phyloP scores from a whole-genome alignment of 1,140 invertebrate species.

The Papilio glaucus region DNA sequence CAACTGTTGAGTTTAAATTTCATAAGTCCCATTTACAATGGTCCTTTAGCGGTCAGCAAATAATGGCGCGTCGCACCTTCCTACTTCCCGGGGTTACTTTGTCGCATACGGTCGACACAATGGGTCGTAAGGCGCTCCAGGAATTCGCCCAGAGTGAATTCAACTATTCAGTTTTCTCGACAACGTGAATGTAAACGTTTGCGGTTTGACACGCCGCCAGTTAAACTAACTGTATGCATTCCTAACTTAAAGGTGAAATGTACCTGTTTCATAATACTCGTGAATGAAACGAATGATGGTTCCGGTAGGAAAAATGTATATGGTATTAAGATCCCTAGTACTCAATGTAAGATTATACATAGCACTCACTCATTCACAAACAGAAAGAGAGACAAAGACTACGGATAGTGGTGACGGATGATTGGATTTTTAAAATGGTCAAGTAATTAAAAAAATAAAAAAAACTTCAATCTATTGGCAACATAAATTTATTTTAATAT shows the following conservation, averaged over 20 bases:
- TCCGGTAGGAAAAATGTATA: not conserved
- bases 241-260: conserved; percentile 1
- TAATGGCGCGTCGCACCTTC: conserved; percentile 37
- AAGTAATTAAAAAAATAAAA: too few relatives aligned
- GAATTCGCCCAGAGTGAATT: conserved; percentile 71
- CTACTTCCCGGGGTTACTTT: conserved; percentile 54
- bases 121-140: conserved; percentile 66
- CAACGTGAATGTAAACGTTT: conserved; percentile 52
- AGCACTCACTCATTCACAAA: too few relatives aligned
- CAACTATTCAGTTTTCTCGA: conserved; percentile 71
- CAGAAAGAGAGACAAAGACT: too few relatives aligned
- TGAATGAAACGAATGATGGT: not conserved
- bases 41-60: conserved; percentile 30
- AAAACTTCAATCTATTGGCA: too few relatives aligned
- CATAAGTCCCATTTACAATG: conserved; percentile 37
- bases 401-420: too few relatives aligned
- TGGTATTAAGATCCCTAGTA: not conserved
- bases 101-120: conserved; percentile 62
- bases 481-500: too few relatives aligned
- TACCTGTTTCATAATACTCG: not conserved
- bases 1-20: conserved; percentile 29
- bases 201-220: conserved; percentile 46
- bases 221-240: conserved; percentile 46
- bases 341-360: not conserved
- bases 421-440: too few relatives aligned